Base-by-base conservation (phyloP, 1,140 invertebrate species). In the Danaus plexippus region DNA sequence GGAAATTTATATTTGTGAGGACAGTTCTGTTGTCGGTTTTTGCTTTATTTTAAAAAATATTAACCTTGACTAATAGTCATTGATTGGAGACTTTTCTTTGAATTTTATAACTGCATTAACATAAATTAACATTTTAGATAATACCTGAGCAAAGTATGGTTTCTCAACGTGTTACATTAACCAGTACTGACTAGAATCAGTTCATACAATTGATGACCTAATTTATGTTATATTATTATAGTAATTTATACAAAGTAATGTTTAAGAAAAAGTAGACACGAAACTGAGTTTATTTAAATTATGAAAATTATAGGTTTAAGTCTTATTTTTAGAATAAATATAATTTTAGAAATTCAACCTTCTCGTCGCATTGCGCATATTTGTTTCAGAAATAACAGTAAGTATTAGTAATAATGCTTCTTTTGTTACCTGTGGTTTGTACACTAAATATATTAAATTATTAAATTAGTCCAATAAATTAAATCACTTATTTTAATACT, bases 391-490 rank as follows among this genome's bases (percentile, higher is more conserved):
- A 11, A 32, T 12, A 50, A 50, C 48, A 50, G 41, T 32, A 32
- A 32, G 7, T 32, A 32, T 4, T 3, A 32, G 22, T 32, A 3
- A 32, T 32, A 7, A 32, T 32, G 7, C 5, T 32, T 5, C 22
- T 12, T 41, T 10, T 10, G 1, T 15, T 40, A 47, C 15, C 22
- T 40, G 10, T 40, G n/a, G 6, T 51, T 42, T 42, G 13, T 51
- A 42, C 5, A 43, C 43, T 43, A 43, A 32, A 43, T 9, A 9
- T 50, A 42, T 11, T 15, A 43, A 9, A 43, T 15, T 52, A 43
- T 51, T 60, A 60, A 51, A 60, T 51, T n/a, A 51, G 43, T 55
- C 22, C 58, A 60, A 54, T 60, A 51, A 60, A 47, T 49, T 51
- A 54, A 55, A 32, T 59, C 13, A 60, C 48, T 60, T 60, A 60